Conservation (phyloP, 1,140 invertebrate species). For the Mya arenaria region DNA sequence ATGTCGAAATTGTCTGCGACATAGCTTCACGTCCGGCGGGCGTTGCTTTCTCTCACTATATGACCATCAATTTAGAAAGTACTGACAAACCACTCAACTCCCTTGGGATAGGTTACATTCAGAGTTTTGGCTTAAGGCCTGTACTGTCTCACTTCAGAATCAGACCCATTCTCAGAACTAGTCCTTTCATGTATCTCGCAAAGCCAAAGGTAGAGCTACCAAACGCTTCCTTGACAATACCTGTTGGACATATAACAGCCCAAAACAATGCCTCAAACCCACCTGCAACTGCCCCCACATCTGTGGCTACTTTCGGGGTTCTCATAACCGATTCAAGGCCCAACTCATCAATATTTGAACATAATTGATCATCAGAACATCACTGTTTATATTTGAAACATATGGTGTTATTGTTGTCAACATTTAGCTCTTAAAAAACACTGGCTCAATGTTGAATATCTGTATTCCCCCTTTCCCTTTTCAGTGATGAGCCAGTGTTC, state of each 20-base stretch:
- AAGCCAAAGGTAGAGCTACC: background rate
- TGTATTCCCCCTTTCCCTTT: too few relatives aligned
- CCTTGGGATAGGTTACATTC: background rate
- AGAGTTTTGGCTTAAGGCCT: background rate
- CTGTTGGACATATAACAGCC: background rate
- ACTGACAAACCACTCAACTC: background rate
- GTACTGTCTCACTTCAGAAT: background rate
- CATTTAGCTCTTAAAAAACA: too few relatives aligned
- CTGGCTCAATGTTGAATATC: too few relatives aligned
- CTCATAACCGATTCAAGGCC: background rate
- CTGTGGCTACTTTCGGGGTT: background rate
- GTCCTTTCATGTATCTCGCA: too few relatives aligned
- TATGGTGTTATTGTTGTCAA: too few relatives aligned
- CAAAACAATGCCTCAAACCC: background rate
- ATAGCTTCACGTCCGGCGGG: background rate
- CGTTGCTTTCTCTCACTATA: background rate
- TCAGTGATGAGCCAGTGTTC: too few relatives aligned
- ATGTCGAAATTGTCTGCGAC: constrained; percentile 11
- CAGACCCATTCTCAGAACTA: background rate
- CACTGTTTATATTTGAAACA: too few relatives aligned
- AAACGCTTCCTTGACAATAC: constrained; percentile 2
- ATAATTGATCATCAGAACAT: too few relatives aligned
- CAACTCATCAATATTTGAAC: background rate
- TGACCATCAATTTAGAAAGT: background rate
- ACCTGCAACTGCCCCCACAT: background rate